Evolutionary conservation across 2,113 vertebrate genomes (phyloP).

Genomic region (Oreocharis arfaki): DNA sequence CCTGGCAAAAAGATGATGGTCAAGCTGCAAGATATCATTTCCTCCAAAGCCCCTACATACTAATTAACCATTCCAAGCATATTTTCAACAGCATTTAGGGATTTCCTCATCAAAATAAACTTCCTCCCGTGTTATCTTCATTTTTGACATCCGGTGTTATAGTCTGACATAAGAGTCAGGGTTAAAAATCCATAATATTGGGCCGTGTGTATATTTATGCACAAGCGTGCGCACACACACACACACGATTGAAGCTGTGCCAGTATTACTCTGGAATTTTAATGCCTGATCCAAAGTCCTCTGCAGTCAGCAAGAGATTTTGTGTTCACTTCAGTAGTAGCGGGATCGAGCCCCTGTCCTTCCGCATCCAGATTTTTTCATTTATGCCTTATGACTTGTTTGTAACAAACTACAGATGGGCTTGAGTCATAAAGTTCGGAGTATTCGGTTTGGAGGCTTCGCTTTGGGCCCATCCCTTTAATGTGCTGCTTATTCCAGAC

Average conservation of each 20-base stretch:
- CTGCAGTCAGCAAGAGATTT: slow-evolving; percentile 58
- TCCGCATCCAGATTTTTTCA: slow-evolving; percentile 67
- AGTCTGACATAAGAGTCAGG: neutral
- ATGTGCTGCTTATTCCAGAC: slow-evolving; percentile 51
- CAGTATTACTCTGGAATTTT: slow-evolving; percentile 55
- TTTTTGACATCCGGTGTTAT: slow-evolving; percentile 57
- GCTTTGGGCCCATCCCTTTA: slow-evolving; percentile 54
- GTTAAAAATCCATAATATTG: neutral
- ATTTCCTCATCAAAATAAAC: slow-evolving; percentile 82
- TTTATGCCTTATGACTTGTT: slow-evolving; percentile 65
- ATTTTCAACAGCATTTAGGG: slow-evolving; percentile 75
- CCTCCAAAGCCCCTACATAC: slow-evolving; percentile 65
- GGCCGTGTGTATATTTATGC: neutral
- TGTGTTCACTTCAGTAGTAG: slow-evolving; percentile 46
- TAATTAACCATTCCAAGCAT: slow-evolving; percentile 79
- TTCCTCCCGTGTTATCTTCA: slow-evolving; percentile 72
- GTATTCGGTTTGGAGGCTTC: slow-evolving; percentile 36
- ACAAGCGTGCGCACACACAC: neutral
- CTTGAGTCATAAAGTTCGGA: slow-evolving; percentile 56
- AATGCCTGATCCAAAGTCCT: slow-evolving; percentile 46
- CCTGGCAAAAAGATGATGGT: slow-evolving; percentile 66
- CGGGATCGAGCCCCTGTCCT: slow-evolving; percentile 38
- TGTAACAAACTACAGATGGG: slow-evolving; percentile 67
- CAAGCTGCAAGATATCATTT: slow-evolving; percentile 59
- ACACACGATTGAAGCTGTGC: slow-evolving; percentile 48